phyloP scores from a whole-genome alignment of 2,888 invertebrate species.

The Melinaea menophilus region DNA sequence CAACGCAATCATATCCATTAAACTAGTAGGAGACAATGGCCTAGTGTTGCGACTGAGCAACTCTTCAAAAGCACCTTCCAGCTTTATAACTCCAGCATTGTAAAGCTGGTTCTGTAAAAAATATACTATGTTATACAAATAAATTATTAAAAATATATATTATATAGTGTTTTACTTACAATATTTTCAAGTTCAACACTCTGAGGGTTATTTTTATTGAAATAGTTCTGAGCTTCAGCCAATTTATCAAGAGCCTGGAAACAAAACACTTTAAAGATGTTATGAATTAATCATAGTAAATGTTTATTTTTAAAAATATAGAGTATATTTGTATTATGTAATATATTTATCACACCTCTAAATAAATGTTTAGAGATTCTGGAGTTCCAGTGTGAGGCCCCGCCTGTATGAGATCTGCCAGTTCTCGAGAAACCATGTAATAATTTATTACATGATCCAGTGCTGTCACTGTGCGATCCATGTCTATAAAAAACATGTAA shows the following conservation, averaged over 20 bases:
- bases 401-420: constrained; percentile 89
- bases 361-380: constrained; percentile 72
- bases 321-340: too few species aligned
- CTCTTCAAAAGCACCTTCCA: constrained; percentile 93
- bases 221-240: constrained; percentile 92
- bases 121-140: not conserved
- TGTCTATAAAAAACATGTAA: constrained; percentile 80
- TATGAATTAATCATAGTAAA: not conserved
- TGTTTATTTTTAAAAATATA: too few species aligned
- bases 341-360: constrained; percentile 58
- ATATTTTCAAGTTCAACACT: constrained; percentile 96
- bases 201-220: constrained; percentile 94
- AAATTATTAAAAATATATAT: not conserved
- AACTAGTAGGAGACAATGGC: constrained; percentile 90
- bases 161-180: constrained; percentile 73
- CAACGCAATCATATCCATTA: constrained; percentile 90
- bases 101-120: constrained; percentile 81
- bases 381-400: constrained; percentile 85
- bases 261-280: constrained; percentile 37
- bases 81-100: constrained; percentile 88
- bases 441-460: constrained; percentile 96
- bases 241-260: constrained; percentile 89
- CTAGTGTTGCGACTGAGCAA: constrained; percentile 90
- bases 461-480: constrained; percentile 91
- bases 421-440: constrained; percentile 96